Conservation (phyloP, 1,140 invertebrate species). For the Drosophila biarmipes region DNA sequence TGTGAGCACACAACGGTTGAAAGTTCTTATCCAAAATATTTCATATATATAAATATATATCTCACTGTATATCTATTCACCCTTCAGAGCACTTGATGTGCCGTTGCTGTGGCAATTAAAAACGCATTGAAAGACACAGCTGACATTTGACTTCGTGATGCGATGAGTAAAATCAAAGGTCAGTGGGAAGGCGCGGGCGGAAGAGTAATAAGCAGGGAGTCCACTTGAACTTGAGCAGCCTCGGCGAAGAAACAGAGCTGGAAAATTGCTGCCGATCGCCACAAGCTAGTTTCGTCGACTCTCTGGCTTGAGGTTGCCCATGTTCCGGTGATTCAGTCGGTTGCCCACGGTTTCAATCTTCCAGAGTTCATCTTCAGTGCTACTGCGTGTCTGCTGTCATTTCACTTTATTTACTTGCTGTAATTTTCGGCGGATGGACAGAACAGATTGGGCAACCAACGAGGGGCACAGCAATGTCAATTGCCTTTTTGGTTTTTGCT, state of each 20-base stretch:
- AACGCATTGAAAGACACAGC: slow-evolving; percentile 52
- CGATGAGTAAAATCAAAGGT: slow-evolving; percentile 7
- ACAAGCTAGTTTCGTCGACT: slow-evolving; percentile 24
- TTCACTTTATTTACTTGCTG: slow-evolving; percentile 28
- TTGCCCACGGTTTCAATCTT: slow-evolving; percentile 6
- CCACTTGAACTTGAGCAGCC: slow-evolving; percentile 54
- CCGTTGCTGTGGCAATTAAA: slow-evolving; percentile 68
- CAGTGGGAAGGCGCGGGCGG: background rate
- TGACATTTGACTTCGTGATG: slow-evolving; percentile 65
- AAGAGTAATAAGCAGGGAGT: background rate
- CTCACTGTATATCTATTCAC: background rate
- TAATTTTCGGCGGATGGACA: slow-evolving; percentile 17
- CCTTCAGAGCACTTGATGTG: slow-evolving; percentile 24
- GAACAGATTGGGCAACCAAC: slow-evolving; percentile 15
- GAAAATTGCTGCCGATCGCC: slow-evolving; percentile 31
- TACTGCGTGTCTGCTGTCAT: slow-evolving; percentile 41
- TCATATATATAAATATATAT: background rate
- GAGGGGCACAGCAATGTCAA: slow-evolving; percentile 54
- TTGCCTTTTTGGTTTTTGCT: slow-evolving; percentile 21
- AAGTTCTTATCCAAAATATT: background rate
- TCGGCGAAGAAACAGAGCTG: slow-evolving; percentile 16
- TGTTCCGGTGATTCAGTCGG: slow-evolving; percentile 24
- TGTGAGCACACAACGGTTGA: background rate
- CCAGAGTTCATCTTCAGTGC: slow-evolving; percentile 3
- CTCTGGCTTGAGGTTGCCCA: slow-evolving; percentile 31